phyloP scores from a whole-genome alignment of 2,888 invertebrate genomes.

The Cryptops parisi region DNA sequence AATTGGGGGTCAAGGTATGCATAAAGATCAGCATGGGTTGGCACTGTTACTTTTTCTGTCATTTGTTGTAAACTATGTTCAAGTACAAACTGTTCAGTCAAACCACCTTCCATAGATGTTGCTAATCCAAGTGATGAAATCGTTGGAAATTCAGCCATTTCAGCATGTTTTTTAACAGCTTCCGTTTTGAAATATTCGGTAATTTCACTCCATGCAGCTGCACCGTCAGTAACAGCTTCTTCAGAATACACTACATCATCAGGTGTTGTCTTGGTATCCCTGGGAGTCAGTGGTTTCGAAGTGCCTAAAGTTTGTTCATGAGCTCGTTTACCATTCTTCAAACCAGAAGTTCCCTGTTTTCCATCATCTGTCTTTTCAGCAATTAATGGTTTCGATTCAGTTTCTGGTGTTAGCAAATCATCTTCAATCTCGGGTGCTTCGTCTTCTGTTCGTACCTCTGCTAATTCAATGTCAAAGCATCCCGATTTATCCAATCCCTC shows the following conservation, averaged over 20 bases:
- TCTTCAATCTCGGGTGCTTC: conserved; percentile 30
- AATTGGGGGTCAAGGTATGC: no score
- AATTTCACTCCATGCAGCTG: conserved; percentile 10
- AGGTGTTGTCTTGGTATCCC: neutral
- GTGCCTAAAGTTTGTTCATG: neutral
- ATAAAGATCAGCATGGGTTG: no score
- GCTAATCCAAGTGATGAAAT: no score
- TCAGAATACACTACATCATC: neutral
- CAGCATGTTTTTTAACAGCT: conserved; percentile 8
- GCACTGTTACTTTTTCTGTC: no score
- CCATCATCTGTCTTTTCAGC: conserved; percentile 1
- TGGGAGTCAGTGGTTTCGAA: neutral
- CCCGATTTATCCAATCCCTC: conserved; percentile 17
- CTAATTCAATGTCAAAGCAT: conserved; percentile 23
- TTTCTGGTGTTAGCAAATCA: conserved; percentile 23
- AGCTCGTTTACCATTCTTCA: neutral
- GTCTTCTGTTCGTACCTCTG: conserved; percentile 31
- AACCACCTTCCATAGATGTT: no score
- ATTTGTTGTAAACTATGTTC: no score
- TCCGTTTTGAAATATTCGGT: conserved; percentile 11
- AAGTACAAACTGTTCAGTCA: no score
- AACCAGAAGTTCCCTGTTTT: neutral
- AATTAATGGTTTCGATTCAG: conserved; percentile 16
- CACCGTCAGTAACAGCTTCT: neutral
- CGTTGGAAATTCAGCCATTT: no score